These are phyloP conservation scores for Tetanocera ferruginea DNA, from an alignment of 2,888 invertebrate species.

Conservation along the genomic window DNA sequence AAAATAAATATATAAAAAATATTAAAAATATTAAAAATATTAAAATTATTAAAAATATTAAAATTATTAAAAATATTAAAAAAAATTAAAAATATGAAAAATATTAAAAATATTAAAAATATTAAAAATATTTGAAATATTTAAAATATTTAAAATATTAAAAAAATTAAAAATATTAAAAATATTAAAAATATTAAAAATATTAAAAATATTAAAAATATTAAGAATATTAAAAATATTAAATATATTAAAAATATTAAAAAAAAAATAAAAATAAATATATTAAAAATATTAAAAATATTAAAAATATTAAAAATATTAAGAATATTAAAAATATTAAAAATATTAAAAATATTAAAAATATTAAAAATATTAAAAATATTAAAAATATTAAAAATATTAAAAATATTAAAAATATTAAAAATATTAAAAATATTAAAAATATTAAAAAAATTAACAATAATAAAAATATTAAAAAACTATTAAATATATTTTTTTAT, in stretches of 20 bases:
- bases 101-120: no score
- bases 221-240: no score
- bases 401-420: no score
- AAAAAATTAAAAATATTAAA: neutral
- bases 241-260: neutral
- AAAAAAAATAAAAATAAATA: neutral
- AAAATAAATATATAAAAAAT: no score
- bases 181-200: neutral
- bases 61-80: neutral
- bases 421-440: no score
- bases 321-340: neutral
- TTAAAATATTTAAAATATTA: neutral
- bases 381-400: no score
- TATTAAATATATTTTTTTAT: no score
- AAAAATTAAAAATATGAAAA: no score
- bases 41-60: neutral
- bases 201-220: neutral
- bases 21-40: no score
- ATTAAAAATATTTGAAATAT: neutral
- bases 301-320: neutral
- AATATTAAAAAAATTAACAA: no score
- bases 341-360: neutral
- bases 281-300: neutral
- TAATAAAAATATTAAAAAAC: no score
- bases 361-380: neutral